phyloP scores from a whole-genome alignment of 2,797 vertebrate genomes.

The Sebastes aleutianus region DNA sequence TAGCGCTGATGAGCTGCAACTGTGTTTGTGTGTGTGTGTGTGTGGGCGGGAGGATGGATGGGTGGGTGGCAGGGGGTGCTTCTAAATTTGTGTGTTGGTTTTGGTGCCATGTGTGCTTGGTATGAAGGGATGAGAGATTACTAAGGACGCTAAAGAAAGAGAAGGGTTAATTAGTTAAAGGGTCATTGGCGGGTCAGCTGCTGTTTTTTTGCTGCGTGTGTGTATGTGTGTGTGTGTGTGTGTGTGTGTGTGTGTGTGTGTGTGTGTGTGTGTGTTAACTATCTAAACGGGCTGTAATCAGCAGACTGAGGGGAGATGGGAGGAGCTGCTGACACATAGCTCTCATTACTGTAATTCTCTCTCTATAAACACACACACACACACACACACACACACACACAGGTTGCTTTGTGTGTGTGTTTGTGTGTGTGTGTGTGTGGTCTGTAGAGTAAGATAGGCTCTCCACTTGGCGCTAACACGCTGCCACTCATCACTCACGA shows the following conservation, averaged over 20 bases:
- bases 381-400: slow-evolving; percentile 11
- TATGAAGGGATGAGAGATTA: slow-evolving; percentile 41
- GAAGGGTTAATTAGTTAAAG: slow-evolving; percentile 70
- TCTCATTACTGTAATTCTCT: slow-evolving; percentile 81
- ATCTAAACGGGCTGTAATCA: slow-evolving; percentile 77
- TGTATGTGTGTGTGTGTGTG: too few relatives aligned
- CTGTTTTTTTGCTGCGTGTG: slow-evolving; percentile 1
- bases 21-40: slow-evolving; percentile 29
- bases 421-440: slow-evolving; percentile 39
- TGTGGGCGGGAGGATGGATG: slow-evolving; percentile 14
- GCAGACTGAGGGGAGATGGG: slow-evolving; percentile 67
- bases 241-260: slow-evolving; percentile 3
- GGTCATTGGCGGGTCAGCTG: slow-evolving; percentile 53
- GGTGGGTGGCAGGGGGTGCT: slow-evolving; percentile 11
- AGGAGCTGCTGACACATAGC: slow-evolving; percentile 76
- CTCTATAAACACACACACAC: slow-evolving; percentile 30
- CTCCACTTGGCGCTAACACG: slow-evolving; percentile 49
- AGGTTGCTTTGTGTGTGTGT: neutral
- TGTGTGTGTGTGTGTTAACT: slow-evolving; percentile 24
- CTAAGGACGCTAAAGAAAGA: slow-evolving; percentile 47
- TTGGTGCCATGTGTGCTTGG: slow-evolving; percentile 21
- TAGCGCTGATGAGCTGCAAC: slow-evolving; percentile 67
- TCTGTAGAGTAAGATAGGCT: slow-evolving; percentile 52
- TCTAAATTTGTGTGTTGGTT: slow-evolving; percentile 50
- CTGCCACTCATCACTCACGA: slow-evolving; percentile 62